Base-by-base conservation (phyloP, 2,797 vertebrate species). In the Sebastes elongatus region DNA sequence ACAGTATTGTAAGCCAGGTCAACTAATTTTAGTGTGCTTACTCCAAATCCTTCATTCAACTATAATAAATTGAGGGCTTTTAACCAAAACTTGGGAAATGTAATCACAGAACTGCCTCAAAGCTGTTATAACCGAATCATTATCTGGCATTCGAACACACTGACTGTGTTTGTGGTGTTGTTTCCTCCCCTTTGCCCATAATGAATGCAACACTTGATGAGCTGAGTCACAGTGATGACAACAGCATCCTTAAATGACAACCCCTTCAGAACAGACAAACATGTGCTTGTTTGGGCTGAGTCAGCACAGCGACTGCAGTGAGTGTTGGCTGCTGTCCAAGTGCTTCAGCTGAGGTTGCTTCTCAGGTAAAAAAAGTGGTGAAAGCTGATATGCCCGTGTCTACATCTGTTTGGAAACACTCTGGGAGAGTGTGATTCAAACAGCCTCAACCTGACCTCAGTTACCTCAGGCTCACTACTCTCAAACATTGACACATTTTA, bases 301-400 rank as follows among this genome's bases (percentile, higher is more conserved):
- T 91, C 71, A 85, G 88, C 86, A 20, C 64, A 61, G 65, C 67
- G 8, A 55, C 74, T 86, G 75, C 63, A 77, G 73, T 23, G 56
- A 71, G 23, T 63, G 53, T 73, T 86, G 83, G 82, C 87, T 81
- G 76, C 83, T 42, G 73, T 86, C 78, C 85, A 20, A 59, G 49
- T 57, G 28, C 72, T 80, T 82, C 53, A 71, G 80, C 70, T 80
- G 82, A 76, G 30, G 75, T 60, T 42, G 78, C 63, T 86, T 71
- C 76, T 83, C 77, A 78, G 79, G 84, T 88, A 16, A 27, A 53
- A 28, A 81, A 82, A 66, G 74, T 68, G 63, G n/a, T 11, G 65
- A 89, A 79, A 78, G 84, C 74, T 85, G 83, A 75, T 71, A 71
- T 74, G 82, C 53, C 25, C 6, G 35, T 74, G 66, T 77, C 63